Conservation (phyloP, 2,113 vertebrate species). For the Mystacornis crossleyi region DNA sequence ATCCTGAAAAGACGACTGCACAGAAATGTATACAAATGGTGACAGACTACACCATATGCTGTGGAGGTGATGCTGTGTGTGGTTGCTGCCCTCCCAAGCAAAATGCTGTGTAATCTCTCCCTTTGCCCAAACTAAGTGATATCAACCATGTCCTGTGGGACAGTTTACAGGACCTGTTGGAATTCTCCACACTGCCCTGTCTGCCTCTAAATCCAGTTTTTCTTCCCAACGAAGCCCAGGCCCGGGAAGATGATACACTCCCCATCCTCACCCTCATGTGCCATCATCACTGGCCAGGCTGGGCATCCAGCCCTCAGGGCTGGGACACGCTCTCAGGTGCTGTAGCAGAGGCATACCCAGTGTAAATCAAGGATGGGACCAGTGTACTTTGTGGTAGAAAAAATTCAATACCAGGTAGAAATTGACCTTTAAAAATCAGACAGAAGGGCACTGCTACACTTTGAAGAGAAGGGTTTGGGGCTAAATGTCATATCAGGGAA, state of each 20-base stretch:
- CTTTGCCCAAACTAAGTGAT: background rate
- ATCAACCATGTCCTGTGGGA: background rate
- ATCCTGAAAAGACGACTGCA: background rate
- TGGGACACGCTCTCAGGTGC: background rate
- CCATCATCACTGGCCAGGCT: background rate
- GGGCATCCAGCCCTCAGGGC: fast-evolving
- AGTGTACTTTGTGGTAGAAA: background rate
- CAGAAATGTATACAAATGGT: background rate
- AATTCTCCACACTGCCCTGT: background rate
- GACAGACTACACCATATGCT: background rate
- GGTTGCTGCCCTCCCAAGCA: background rate
- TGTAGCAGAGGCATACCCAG: background rate
- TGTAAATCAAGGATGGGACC: background rate
- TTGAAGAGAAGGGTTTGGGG: background rate
- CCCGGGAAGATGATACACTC: background rate
- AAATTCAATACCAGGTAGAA: background rate
- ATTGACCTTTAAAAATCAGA: conserved; percentile 17
- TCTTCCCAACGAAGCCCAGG: background rate
- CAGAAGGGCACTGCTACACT: background rate
- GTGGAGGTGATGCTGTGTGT: background rate
- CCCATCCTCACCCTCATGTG: background rate
- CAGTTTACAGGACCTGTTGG: background rate
- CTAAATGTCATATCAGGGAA: background rate
- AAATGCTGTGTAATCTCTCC: background rate
- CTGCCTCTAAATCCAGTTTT: background rate